These are phyloP conservation scores for Panthera leo DNA, from an alignment of 2,113 vertebrate species.

Conservation along the genomic window DNA sequence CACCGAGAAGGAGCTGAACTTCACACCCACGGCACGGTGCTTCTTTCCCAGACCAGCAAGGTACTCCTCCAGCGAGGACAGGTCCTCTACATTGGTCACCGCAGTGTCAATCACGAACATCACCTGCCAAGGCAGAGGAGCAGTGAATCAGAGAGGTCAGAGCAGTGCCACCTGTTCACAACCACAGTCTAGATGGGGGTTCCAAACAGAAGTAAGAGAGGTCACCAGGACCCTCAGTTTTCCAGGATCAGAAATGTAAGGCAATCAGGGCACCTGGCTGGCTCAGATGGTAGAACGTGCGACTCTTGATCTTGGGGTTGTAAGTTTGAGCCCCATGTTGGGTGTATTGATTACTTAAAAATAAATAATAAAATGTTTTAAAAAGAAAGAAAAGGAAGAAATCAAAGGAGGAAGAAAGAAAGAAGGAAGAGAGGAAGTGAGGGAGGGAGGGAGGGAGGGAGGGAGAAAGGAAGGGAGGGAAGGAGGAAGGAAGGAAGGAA, in stretches of 20 bases:
- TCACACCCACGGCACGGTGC: constrained; percentile 93
- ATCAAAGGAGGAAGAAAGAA: no score
- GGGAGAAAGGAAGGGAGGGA: no score
- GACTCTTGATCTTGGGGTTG: not conserved
- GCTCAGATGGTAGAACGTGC: not conserved
- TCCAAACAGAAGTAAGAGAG: not conserved
- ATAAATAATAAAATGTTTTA: not conserved
- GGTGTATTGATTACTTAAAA: not conserved
- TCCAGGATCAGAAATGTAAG: not conserved
- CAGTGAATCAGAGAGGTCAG: not conserved
- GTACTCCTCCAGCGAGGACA: constrained; percentile 92
- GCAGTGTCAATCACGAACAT: constrained; percentile 97
- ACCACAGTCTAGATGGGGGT: not conserved
- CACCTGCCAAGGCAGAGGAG: constrained; percentile 84
- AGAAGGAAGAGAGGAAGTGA: no score
- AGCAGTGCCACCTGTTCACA: not conserved
- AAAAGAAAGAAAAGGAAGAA: not conserved
- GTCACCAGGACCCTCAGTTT: not conserved
- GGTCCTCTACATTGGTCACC: constrained; percentile 93
- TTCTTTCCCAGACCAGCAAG: constrained; percentile 92
- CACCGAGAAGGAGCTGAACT: constrained; percentile 93
- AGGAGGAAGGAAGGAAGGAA: accelerated
- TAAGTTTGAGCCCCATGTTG: not conserved
- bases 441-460: accelerated
- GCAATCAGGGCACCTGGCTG: not conserved